These are phyloP conservation scores for Sylvilagus floridanus DNA, from an alignment of 2,797 vertebrate species.

Conservation along the genomic window DNA sequence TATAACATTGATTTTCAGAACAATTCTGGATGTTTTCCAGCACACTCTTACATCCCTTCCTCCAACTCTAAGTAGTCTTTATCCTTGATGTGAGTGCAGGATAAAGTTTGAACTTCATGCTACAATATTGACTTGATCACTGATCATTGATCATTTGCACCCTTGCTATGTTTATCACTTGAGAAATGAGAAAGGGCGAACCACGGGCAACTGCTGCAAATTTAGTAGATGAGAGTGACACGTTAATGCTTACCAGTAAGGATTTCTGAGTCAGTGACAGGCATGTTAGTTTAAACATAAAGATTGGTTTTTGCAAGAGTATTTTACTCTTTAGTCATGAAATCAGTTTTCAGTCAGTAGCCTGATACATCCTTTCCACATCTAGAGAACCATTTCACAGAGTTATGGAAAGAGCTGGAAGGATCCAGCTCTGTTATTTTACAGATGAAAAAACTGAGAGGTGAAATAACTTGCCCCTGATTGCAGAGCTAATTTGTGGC, in stretches of 20 bases:
- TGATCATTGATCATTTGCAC: background rate
- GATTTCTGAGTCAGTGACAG: background rate
- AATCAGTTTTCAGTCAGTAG: background rate
- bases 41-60: background rate
- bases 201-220: background rate
- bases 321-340: slow-evolving; percentile 36
- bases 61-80: background rate
- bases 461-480: background rate
- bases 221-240: background rate
- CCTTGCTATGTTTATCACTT: background rate
- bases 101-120: slow-evolving; percentile 14
- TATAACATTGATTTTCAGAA: background rate
- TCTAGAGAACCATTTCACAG: background rate
- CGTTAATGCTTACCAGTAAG: background rate
- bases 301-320: slow-evolving; percentile 10
- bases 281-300: slow-evolving; percentile 29
- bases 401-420: background rate
- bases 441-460: background rate
- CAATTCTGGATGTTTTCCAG: background rate
- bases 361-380: background rate
- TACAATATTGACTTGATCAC: background rate
- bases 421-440: background rate
- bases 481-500: background rate
- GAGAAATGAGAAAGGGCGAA: background rate
- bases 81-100: background rate